phyloP scores from a whole-genome alignment of 2,113 vertebrate genomes.

The Ciconia boyciana region DNA sequence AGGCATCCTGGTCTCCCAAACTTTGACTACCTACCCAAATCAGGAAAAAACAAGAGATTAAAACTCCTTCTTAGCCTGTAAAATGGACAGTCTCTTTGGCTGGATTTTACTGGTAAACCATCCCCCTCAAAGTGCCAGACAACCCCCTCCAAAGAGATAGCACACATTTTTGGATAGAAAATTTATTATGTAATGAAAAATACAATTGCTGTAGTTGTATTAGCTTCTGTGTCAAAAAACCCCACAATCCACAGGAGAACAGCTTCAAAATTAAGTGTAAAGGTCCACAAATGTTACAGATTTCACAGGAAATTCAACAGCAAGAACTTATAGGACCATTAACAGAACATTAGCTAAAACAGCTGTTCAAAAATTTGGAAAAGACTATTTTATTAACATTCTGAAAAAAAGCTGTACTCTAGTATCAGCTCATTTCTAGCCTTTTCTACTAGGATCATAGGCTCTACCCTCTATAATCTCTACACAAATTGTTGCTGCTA shows the following conservation, averaged over 20 bases:
- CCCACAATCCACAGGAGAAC: background rate
- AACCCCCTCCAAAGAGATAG: background rate
- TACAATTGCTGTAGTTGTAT: constrained; percentile 26
- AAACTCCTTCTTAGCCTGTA: background rate
- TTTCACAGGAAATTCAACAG: background rate
- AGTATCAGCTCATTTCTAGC: background rate
- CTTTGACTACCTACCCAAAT: background rate
- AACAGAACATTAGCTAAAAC: background rate
- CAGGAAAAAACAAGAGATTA: background rate
- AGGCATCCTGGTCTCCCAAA: background rate
- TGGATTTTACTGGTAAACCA: background rate
- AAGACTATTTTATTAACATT: background rate
- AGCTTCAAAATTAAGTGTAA: background rate
- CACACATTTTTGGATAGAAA: background rate
- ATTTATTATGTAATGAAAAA: constrained; percentile 53
- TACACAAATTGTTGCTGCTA: background rate
- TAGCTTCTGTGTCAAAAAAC: background rate
- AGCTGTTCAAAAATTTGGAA: background rate
- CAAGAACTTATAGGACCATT: background rate
- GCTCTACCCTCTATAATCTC: background rate
- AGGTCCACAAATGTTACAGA: constrained; percentile 8
- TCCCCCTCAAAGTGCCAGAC: background rate
- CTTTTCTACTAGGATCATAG: background rate
- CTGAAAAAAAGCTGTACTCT: background rate
- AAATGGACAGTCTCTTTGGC: background rate